A percentile compares a stretch with the other conserved stretches of the same genome.
These are phyloP conservation scores for Sebastes cheni DNA, from an alignment of 2,797 vertebrate species.

Conservation along the genomic window DNA sequence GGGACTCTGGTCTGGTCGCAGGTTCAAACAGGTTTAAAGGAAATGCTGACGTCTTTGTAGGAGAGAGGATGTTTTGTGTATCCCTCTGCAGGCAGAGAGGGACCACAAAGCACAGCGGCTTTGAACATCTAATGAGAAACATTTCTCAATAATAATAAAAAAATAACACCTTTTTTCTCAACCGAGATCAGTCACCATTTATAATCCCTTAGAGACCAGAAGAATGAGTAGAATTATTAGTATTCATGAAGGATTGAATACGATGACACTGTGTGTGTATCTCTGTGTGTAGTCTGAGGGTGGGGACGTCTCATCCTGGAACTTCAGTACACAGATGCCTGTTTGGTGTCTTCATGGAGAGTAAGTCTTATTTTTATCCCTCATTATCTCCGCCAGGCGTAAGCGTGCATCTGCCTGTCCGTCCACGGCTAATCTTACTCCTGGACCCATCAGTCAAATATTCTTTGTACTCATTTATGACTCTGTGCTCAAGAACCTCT, in stretches of 20 bases:
- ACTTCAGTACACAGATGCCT: background rate
- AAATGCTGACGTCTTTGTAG: conserved; percentile 23
- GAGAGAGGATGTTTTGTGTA: conserved; percentile 4
- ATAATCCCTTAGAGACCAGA: conserved; percentile 33
- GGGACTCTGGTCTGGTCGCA: background rate
- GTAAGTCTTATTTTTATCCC: background rate
- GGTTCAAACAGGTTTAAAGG: background rate
- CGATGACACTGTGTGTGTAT: background rate
- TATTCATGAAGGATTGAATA: conserved; percentile 23
- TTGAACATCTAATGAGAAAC: conserved; percentile 56
- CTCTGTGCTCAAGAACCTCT: background rate
- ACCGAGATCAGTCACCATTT: conserved; percentile 20
- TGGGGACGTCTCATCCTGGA: background rate
- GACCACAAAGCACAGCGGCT: conserved; percentile 7
- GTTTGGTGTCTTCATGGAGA: background rate
- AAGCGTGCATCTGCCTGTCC: too few species aligned
- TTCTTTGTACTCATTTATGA: too few species aligned
- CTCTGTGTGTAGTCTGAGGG: background rate
- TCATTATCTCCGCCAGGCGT: too few species aligned
- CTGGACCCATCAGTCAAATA: background rate
- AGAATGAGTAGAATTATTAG: conserved; percentile 33
- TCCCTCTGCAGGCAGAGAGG: background rate
- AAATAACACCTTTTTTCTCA: conserved; percentile 6
- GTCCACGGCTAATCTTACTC: too few species aligned
- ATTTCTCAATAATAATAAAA: conserved; percentile 17